Evolutionary conservation across 2,888 invertebrate genomes (phyloP).

Genomic region (Trissoscelio sp.): DNA sequence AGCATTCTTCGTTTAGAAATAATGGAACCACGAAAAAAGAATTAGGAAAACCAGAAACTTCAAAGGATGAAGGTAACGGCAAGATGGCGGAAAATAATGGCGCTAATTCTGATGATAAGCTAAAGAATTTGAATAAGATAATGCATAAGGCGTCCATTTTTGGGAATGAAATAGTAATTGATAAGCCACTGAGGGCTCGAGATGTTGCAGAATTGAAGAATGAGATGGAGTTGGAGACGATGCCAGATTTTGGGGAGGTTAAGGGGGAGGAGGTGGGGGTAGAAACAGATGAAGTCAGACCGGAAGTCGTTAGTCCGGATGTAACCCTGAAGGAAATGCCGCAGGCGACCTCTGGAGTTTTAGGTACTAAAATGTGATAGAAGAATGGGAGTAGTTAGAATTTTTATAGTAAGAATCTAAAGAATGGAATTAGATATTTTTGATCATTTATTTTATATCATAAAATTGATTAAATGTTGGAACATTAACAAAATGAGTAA

Average conservation of each 20-base stretch:
- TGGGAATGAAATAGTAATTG: constrained; percentile 75
- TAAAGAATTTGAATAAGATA: constrained; percentile 72
- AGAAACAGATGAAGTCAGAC: constrained; percentile 6
- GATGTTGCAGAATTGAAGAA: constrained; percentile 73
- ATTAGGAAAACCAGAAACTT: constrained; percentile 11
- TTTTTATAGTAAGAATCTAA: no score
- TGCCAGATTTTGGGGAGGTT: neutral
- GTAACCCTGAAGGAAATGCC: constrained; percentile 41
- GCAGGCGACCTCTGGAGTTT: constrained; percentile 21
- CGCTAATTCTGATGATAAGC: constrained; percentile 28
- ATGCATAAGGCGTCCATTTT: constrained; percentile 75
- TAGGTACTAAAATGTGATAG: constrained; percentile 27
- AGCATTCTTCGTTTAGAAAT: constrained; percentile 77
- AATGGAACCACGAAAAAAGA: constrained; percentile 71
- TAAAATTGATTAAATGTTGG: no score
- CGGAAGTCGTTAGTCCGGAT: constrained; percentile 44
- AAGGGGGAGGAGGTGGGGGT: constrained; percentile 4
- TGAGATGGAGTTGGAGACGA: constrained; percentile 30
- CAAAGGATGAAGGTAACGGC: constrained; percentile 35
- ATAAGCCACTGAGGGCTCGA: constrained; percentile 72
- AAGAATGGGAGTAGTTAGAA: neutral
- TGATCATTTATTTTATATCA: no score
- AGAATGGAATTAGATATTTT: no score
- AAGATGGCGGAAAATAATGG: constrained; percentile 19
- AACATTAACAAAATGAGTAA: no score